Evolutionary conservation across 2,113 vertebrate species (phyloP).

Genomic region (Cheilinus undulatus): DNA sequence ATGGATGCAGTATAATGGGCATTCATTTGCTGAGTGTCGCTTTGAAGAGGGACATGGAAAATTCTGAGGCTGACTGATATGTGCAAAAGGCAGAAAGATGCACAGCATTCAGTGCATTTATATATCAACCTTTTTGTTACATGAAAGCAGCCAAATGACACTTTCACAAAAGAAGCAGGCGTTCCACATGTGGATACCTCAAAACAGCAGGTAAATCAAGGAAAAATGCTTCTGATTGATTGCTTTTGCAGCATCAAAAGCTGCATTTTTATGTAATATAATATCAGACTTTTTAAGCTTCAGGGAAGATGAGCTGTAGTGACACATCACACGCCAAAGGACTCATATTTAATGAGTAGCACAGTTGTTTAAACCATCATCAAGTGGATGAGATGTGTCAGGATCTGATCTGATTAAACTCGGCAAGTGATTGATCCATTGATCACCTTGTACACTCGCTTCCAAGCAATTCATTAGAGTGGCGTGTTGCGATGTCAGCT

Average conservation of each 20-base stretch:
- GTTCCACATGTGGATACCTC: neutral
- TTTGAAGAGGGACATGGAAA: constrained; percentile 41
- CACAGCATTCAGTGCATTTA: constrained; percentile 10
- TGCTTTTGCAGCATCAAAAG: neutral
- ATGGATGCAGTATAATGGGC: constrained; percentile 42
- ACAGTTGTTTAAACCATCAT: constrained; percentile 12
- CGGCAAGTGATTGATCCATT: constrained; percentile 11
- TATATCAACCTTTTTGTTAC: neutral
- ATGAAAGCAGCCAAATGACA: neutral
- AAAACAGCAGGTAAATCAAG: neutral
- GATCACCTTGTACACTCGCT: constrained; percentile 16
- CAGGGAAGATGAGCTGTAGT: constrained; percentile 4
- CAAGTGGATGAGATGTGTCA: constrained; percentile 13
- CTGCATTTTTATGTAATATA: neutral
- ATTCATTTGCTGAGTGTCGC: constrained; percentile 33
- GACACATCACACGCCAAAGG: neutral
- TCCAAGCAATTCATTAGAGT: constrained; percentile 6
- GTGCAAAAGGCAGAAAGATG: constrained; percentile 19
- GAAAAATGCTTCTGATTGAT: neutral
- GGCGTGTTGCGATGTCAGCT: neutral
- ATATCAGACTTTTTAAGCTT: constrained; percentile 13
- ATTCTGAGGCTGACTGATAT: constrained; percentile 10
- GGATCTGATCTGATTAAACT: constrained; percentile 28
- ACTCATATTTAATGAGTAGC: constrained; percentile 8
- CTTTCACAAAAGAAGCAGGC: neutral